These are phyloP conservation scores for Acholoe squamosa DNA, from an alignment of 2,888 invertebrate species.

Conservation along the genomic window DNA sequence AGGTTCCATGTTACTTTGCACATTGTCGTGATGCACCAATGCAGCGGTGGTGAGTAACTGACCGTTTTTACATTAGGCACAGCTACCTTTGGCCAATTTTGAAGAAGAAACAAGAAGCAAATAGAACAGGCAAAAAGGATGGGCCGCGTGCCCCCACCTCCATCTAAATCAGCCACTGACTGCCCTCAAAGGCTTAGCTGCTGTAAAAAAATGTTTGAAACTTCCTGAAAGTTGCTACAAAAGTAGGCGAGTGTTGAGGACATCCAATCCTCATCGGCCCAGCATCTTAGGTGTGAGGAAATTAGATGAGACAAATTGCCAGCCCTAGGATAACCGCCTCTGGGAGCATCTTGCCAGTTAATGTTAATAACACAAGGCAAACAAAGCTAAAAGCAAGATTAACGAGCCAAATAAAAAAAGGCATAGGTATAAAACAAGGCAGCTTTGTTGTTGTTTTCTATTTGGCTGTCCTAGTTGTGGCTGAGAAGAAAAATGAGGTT, in stretches of 20 bases:
- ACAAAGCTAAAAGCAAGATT: slow-evolving; percentile 1
- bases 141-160: no score
- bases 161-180: no score
- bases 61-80: no score
- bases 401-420: neutral
- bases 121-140: no score
- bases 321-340: slow-evolving; percentile 3
- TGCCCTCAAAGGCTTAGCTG: no score
- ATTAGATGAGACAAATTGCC: slow-evolving; percentile 7
- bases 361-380: neutral
- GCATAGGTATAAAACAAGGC: neutral
- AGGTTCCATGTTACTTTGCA: no score
- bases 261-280: neutral
- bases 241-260: neutral
- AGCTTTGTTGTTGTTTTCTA: neutral
- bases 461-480: neutral
- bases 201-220: no score
- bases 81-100: no score
- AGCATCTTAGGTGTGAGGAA: neutral
- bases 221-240: no score
- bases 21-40: no score
- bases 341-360: neutral
- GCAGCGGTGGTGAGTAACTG: no score
- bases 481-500: neutral
- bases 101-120: no score